A percentile compares a stretch with the other conserved stretches of the same genome.
These are phyloP conservation scores for Drosophila paracracens DNA, from an alignment of 2,888 invertebrate genomes.

Conservation along the genomic window DNA sequence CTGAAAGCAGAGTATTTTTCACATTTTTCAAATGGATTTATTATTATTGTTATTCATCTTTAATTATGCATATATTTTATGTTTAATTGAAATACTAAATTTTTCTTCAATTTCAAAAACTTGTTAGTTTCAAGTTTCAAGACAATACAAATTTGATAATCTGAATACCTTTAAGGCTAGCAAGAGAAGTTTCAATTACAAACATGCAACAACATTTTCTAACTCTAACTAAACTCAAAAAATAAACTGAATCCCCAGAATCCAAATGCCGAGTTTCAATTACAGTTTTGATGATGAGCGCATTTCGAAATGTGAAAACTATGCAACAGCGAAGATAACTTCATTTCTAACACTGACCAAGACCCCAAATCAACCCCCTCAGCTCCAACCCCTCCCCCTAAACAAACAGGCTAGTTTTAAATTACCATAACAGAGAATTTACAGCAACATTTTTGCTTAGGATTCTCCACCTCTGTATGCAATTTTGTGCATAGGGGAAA, in stretches of 20 bases:
- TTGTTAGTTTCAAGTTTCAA: conserved; percentile 26
- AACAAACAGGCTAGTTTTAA: conserved; percentile 15
- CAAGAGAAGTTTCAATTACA: not conserved
- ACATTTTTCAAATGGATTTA: not conserved
- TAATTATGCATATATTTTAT: not conserved
- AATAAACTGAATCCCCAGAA: not conserved
- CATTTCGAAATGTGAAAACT: conserved; percentile 49
- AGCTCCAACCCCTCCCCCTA: not conserved
- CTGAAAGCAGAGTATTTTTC: not conserved
- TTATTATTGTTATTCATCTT: not conserved
- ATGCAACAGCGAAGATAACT: conserved; percentile 39
- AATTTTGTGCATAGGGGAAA: not conserved
- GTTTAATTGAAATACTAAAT: not conserved
- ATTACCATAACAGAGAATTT: conserved; percentile 40
- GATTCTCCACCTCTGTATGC: conserved; percentile 7
- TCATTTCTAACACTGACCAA: conserved; percentile 6
- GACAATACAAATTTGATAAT: conserved; percentile 1
- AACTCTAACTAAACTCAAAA: not conserved
- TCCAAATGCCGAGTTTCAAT: conserved; percentile 36
- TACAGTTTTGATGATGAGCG: conserved; percentile 31
- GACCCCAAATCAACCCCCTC: not conserved
- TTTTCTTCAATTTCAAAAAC: not conserved
- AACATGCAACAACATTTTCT: not conserved
- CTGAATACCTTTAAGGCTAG: conserved; percentile 12
- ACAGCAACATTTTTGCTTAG: conserved; percentile 47